Conservation (phyloP, 2,113 vertebrate species). For the Xenotilapia flavipinnis region DNA sequence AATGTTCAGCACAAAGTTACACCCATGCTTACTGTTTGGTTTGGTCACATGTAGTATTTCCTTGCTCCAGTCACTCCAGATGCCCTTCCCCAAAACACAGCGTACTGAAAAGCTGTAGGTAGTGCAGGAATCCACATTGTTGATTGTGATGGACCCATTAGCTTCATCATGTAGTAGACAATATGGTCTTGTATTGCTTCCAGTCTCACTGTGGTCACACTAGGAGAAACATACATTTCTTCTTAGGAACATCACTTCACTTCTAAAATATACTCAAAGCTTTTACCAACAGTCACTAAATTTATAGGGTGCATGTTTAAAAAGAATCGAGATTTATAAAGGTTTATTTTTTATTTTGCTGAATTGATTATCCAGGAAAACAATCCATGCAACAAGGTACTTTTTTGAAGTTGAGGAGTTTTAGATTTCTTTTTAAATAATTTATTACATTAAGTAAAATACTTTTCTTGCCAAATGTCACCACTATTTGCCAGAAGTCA, state of each 20-base stretch:
- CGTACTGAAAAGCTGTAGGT: constrained; percentile 38
- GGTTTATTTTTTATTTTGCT: background rate
- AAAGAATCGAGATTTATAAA: background rate
- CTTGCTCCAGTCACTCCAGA: constrained; percentile 60
- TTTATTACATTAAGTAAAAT: background rate
- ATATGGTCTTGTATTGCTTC: background rate
- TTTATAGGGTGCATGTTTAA: background rate
- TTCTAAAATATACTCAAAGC: background rate
- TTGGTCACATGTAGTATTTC: constrained; percentile 1
- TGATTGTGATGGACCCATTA: rapidly evolving
- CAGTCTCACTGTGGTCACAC: background rate
- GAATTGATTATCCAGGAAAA: background rate
- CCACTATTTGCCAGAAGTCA: background rate
- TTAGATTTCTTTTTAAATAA: background rate
- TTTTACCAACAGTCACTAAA: background rate
- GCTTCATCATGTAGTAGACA: background rate
- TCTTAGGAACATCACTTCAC: background rate
- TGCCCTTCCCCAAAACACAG: constrained; percentile 9
- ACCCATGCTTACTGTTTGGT: constrained; percentile 38
- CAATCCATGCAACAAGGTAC: background rate
- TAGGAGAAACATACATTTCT: background rate
- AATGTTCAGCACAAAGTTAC: background rate
- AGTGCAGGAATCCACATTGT: constrained; percentile 34
- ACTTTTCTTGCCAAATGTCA: background rate
- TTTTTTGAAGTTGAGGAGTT: background rate